phyloP scores from a whole-genome alignment of 2,888 invertebrate genomes.

The Pyralis farinalis region DNA sequence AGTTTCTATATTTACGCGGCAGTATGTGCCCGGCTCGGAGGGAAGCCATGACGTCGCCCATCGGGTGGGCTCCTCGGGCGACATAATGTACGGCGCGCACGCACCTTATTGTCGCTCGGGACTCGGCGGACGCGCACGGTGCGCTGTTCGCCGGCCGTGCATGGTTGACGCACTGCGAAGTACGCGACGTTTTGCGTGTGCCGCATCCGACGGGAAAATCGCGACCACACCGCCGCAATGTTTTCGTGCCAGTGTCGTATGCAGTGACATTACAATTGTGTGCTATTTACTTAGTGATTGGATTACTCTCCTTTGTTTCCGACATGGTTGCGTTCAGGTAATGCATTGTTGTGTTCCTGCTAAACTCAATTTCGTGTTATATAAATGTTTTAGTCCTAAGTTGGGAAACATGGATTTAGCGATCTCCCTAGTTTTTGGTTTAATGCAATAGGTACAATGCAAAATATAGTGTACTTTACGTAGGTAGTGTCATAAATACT shows the following conservation, averaged over 20 bases:
- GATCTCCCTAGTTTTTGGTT: too few species aligned
- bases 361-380: slow-evolving; percentile 7
- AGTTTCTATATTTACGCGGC: slow-evolving; percentile 74
- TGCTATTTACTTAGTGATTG: slow-evolving; percentile 26
- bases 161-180: slow-evolving; percentile 10
- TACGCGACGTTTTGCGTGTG: slow-evolving; percentile 24
- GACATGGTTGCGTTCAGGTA: slow-evolving; percentile 56
- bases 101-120: slow-evolving; percentile 45
- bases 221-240: slow-evolving; percentile 33
- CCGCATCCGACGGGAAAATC: slow-evolving; percentile 34
- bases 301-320: slow-evolving; percentile 31
- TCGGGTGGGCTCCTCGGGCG: slow-evolving; percentile 32
- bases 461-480: too few species aligned
- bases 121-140: slow-evolving; percentile 28
- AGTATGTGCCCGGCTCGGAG: slow-evolving; percentile 63
- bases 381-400: too few species aligned
- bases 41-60: slow-evolving; percentile 63
- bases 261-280: slow-evolving; percentile 41
- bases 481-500: too few species aligned
- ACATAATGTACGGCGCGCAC: slow-evolving; percentile 28
- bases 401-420: too few species aligned
- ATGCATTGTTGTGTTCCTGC: slow-evolving; percentile 21
- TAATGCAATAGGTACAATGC: too few species aligned
- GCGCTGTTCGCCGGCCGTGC: slow-evolving; percentile 21
- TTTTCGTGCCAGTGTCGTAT: slow-evolving; percentile 43